These are phyloP conservation scores for Nesidiocoris tenuis DNA, from an alignment of 2,888 invertebrate species.

Conservation along the genomic window DNA sequence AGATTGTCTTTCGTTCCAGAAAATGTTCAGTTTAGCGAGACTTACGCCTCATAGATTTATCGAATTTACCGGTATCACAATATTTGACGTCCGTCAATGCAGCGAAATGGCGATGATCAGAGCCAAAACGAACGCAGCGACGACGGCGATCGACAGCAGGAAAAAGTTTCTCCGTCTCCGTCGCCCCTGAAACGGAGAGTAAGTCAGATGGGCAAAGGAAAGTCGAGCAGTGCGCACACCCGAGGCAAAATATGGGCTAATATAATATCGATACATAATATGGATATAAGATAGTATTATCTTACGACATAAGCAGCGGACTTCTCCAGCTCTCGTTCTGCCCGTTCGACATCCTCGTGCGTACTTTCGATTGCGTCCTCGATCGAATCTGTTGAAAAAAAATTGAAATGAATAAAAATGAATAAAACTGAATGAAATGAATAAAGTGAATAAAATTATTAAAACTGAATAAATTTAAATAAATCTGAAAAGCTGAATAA, in stretches of 20 bases:
- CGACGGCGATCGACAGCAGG: slow-evolving; percentile 42
- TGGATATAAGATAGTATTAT: neutral
- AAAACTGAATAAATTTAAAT: too few species aligned
- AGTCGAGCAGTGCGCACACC: too few species aligned
- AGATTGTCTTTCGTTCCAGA: too few species aligned
- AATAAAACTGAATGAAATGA: too few species aligned
- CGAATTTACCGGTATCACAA: neutral
- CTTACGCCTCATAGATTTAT: too few species aligned
- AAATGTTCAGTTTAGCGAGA: too few species aligned
- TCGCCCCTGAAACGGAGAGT: slow-evolving; percentile 40
- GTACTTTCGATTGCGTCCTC: slow-evolving; percentile 78
- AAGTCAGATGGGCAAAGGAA: too few species aligned
- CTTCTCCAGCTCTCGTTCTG: slow-evolving; percentile 74
- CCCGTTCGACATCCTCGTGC: slow-evolving; percentile 74
- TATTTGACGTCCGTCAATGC: slow-evolving; percentile 1
- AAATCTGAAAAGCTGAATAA: too few species aligned
- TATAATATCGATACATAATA: neutral
- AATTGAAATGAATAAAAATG: neutral
- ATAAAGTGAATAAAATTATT: too few species aligned
- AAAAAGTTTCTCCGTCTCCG: slow-evolving; percentile 44
- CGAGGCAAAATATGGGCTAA: too few species aligned
- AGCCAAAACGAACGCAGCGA: slow-evolving; percentile 37
- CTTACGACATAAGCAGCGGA: slow-evolving; percentile 75
- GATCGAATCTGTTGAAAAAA: slow-evolving; percentile 73
- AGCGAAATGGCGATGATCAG: slow-evolving; percentile 41